Conservation (phyloP, 2,888 invertebrate genomes). For the Glaucopsyche alexis region DNA sequence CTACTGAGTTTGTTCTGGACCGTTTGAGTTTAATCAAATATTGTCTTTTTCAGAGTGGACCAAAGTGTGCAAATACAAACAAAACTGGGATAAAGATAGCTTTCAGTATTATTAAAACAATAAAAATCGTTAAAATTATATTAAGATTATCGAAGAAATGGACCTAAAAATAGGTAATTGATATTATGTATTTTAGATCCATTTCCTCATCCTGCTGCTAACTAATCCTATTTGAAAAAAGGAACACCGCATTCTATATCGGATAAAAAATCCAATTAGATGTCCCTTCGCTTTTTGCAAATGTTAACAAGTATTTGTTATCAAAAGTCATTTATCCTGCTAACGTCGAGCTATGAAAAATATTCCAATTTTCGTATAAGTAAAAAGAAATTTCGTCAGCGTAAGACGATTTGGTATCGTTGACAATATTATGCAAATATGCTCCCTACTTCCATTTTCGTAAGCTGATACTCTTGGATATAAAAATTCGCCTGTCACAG, state of each 20-base stretch:
- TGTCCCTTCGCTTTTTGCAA: not conserved
- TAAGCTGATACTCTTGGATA: slow-evolving; percentile 49
- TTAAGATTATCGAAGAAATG: no score
- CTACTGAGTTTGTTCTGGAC: slow-evolving; percentile 24
- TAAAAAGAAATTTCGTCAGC: slow-evolving; percentile 48
- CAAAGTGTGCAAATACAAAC: not conserved
- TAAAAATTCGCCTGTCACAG: slow-evolving; percentile 49
- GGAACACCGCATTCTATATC: not conserved
- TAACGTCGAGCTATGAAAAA: slow-evolving; percentile 18
- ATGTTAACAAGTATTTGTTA: not conserved
- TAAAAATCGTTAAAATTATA: no score
- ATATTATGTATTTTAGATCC: not conserved
- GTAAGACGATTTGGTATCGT: slow-evolving; percentile 47
- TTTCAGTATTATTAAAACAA: not conserved
- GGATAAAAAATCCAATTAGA: not conserved
- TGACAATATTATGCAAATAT: slow-evolving; percentile 60
- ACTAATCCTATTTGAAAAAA: not conserved
- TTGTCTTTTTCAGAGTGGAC: not conserved
- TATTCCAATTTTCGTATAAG: slow-evolving; percentile 40
- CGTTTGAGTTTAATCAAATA: slow-evolving; percentile 23
- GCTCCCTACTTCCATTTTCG: slow-evolving; percentile 49
- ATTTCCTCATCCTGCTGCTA: not conserved
- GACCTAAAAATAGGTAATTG: no score
- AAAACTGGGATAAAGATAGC: not conserved
- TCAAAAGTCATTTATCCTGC: slow-evolving; percentile 19